phyloP scores from a whole-genome alignment of 2,888 invertebrate genomes.

The Heliconius charithonia region DNA sequence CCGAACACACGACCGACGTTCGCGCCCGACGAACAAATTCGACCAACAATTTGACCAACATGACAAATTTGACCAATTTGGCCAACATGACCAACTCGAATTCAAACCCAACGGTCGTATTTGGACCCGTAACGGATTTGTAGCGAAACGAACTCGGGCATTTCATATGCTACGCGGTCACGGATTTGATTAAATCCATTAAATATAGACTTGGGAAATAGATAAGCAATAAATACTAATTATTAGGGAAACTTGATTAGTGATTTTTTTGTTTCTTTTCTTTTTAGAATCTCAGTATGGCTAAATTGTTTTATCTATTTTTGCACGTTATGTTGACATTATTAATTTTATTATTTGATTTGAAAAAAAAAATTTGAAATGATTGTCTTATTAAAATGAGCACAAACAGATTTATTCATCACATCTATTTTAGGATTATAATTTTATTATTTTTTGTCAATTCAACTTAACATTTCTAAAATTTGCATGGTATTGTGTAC shows the following conservation, averaged over 20 bases:
- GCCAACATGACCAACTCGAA: constrained; percentile 66
- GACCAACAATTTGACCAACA: constrained; percentile 49
- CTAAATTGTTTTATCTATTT: constrained; percentile 9
- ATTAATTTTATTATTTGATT: not conserved
- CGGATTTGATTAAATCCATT: constrained; percentile 65
- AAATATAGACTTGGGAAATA: constrained; percentile 28
- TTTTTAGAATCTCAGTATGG: constrained; percentile 33
- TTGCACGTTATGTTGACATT: not conserved
- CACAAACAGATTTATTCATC: constrained; percentile 16
- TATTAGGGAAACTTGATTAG: not conserved
- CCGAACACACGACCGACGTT: constrained; percentile 65
- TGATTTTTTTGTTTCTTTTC: constrained; percentile 2
- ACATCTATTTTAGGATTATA: not conserved
- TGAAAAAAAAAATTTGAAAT: not conserved
- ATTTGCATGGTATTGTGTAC: constrained; percentile 28
- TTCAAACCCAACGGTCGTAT: constrained; percentile 76
- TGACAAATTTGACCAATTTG: constrained; percentile 50
- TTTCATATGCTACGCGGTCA: constrained; percentile 58
- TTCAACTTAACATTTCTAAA: not conserved
- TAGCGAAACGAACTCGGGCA: constrained; percentile 70
- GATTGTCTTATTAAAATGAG: not conserved
- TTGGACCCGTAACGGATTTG: constrained; percentile 86
- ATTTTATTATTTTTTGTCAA: not conserved
- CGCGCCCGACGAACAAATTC: constrained; percentile 54
- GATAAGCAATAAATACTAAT: constrained; percentile 16